These are phyloP conservation scores for Rhyacichthys aspro DNA, from an alignment of 2,797 vertebrate species.

Conservation along the genomic window DNA sequence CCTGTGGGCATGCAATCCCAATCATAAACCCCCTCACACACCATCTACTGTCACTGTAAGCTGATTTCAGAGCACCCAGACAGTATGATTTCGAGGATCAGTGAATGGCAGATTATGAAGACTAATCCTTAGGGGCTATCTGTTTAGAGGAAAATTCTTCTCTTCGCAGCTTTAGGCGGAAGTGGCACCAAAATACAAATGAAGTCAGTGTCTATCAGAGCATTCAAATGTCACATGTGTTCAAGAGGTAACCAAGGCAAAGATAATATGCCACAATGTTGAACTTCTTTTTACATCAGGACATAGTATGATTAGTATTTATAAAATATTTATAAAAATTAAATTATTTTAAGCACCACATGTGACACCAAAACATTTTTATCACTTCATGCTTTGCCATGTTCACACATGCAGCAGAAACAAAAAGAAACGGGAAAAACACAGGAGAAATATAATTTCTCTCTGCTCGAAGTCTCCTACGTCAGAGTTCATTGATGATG, in stretches of 20 bases:
- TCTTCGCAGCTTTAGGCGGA: constrained; percentile 69
- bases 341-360: no score
- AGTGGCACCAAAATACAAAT: constrained; percentile 66
- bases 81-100: constrained; percentile 80
- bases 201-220: constrained; percentile 56
- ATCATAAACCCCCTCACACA: constrained; percentile 62
- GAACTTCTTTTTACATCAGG: constrained; percentile 52
- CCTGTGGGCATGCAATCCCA: constrained; percentile 41
- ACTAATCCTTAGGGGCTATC: constrained; percentile 72
- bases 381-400: constrained; percentile 34
- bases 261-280: constrained; percentile 14
- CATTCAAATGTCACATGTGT: constrained; percentile 52
- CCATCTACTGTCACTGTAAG: constrained; percentile 73
- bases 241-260: constrained; percentile 44
- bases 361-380: constrained; percentile 12
- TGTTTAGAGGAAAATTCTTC: constrained; percentile 71
- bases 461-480: not conserved
- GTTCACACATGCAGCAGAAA: constrained; percentile 16
- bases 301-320: constrained; percentile 5
- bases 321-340: constrained; percentile 16
- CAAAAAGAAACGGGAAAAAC: constrained; percentile 29
- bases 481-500: constrained; percentile 41
- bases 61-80: constrained; percentile 73
- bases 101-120: constrained; percentile 73
- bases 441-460: constrained; percentile 22